phyloP scores from a whole-genome alignment of 2,888 invertebrate genomes.

The Prosopocoilus inquinatus region DNA sequence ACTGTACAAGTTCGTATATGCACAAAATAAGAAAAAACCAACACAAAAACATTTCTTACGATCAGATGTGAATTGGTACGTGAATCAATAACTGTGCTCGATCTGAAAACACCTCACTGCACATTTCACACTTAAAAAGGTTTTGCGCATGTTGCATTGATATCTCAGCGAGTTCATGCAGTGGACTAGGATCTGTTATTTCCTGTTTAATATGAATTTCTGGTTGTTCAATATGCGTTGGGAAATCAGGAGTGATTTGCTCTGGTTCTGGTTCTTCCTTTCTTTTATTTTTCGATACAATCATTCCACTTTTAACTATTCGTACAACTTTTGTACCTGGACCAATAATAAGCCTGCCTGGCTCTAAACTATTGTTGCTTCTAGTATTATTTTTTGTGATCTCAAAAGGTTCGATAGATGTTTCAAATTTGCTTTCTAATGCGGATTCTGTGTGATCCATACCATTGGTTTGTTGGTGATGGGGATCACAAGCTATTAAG shows the following conservation, averaged over 20 bases:
- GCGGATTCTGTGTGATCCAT: neutral
- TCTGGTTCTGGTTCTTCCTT: slow-evolving; percentile 30
- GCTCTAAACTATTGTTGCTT: slow-evolving; percentile 38
- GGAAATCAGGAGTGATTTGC: slow-evolving; percentile 34
- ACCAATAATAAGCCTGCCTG: slow-evolving; percentile 46
- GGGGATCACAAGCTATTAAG: slow-evolving; percentile 29
- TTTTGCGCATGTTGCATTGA: slow-evolving; percentile 50
- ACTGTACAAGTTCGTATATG: neutral
- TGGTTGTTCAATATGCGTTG: slow-evolving; percentile 46
- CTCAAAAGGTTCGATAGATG: slow-evolving; percentile 35
- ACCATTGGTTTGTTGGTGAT: slow-evolving; percentile 34
- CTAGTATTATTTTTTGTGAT: slow-evolving; percentile 34
- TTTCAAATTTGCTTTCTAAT: neutral
- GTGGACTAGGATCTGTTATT: slow-evolving; percentile 50
- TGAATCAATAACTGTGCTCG: slow-evolving; percentile 73
- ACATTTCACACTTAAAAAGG: slow-evolving; percentile 79
- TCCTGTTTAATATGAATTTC: slow-evolving; percentile 34
- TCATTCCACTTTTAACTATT: slow-evolving; percentile 49
- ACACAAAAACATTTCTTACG: slow-evolving; percentile 32
- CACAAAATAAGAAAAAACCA: slow-evolving; percentile 4
- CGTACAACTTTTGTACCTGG: slow-evolving; percentile 47
- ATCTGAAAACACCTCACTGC: slow-evolving; percentile 71
- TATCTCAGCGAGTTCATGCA: slow-evolving; percentile 55
- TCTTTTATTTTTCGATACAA: slow-evolving; percentile 44
- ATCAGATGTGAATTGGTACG: slow-evolving; percentile 81